Percentiles rank a stretch among this genome's conserved stretches.
Conservation (phyloP, 2,797 vertebrate genomes). For the Urophycis tenuis region DNA sequence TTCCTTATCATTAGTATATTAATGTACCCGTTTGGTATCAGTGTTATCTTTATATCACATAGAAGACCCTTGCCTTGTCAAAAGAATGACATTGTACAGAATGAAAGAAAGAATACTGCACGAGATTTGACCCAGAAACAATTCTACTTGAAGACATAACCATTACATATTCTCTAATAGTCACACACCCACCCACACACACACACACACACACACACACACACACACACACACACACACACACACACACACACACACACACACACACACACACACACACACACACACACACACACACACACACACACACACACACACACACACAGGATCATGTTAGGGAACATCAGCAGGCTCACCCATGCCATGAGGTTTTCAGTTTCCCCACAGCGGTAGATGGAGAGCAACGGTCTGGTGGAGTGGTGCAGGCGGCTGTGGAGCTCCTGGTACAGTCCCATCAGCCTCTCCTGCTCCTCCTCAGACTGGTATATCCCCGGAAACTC, state of each 20-base stretch:
- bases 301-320: neutral
- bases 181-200: too few species aligned
- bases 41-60: too few species aligned
- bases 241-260: neutral
- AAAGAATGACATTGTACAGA: neutral
- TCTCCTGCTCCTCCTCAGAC: conserved; percentile 80
- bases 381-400: conserved; percentile 84
- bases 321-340: neutral
- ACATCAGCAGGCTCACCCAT: conserved; percentile 73
- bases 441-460: conserved; percentile 88
- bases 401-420: conserved; percentile 85
- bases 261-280: neutral
- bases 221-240: neutral
- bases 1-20: too few species aligned
- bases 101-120: neutral
- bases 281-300: neutral
- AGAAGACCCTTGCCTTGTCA: too few species aligned
- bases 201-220: too few species aligned
- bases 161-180: neutral
- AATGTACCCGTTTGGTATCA: too few species aligned
- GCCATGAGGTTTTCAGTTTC: conserved; percentile 88
- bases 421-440: conserved; percentile 91
- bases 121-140: too few species aligned
- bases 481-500: conserved; percentile 82
- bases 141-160: too few species aligned